Evolutionary conservation across 2,113 vertebrate genomes (phyloP), one percentile per base, ranked within the genome.

Genomic region (Channa argus): DNA sequence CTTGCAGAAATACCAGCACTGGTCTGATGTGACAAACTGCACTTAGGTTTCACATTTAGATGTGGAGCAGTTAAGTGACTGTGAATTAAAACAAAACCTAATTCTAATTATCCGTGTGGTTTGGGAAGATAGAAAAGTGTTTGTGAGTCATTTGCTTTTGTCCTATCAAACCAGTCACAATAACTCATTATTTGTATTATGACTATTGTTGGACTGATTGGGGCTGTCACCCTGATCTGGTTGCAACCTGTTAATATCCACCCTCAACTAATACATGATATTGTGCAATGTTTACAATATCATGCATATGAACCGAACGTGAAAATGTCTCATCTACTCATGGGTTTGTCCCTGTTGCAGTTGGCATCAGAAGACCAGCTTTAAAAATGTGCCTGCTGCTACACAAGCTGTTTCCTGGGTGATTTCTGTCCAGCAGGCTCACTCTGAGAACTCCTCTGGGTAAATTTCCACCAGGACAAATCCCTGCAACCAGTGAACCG

Each of bases 401-500:
- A 15, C 63, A 37, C 80, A 47, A 56, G 50, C 54, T 14, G 87
- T 86, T 81, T 87, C 79, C 85, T 69, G 66, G 79, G 77, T 72
- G 61, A 80, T 83, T 71, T 71, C 56, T 49, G 37, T 49, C 8
- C 72, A 63, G 34, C 76, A 55, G 53, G 38, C 60, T 63, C 81
- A 37, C 54, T 79, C 73, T 59, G 60, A 71, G 58, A 70, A 50
- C 51, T 77, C 71, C 37, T 85, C 67, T 71, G 63, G 74, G 82
- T 88, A 82, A 75, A 80, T 84, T 88, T 89, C 84, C 82, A 89
- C 50, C 13, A 33, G 51, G 60, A 12, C 54, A 79, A 72, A 86
- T 71, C 75, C 50, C 41, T 69, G 43, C 58, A 56, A 43, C 46
- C 58, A 53, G 62, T 1, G 24, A 45, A 14, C n/a, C 14, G 68